Evolutionary conservation across 2,797 vertebrate genomes (phyloP).

Genomic region (Tokudaia tokunoshimensis): DNA sequence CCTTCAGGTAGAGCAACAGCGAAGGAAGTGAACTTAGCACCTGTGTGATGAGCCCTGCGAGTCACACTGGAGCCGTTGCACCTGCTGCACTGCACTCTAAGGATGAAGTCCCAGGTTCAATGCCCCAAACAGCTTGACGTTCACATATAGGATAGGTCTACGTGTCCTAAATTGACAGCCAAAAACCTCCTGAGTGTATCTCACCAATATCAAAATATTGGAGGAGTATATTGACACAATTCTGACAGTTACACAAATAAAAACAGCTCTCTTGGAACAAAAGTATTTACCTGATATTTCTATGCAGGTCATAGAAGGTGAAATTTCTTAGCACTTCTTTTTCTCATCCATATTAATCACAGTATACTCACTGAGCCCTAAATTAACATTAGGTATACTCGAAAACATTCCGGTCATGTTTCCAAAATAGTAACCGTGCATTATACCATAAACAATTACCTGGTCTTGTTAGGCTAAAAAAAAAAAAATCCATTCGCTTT

Average conservation of each 20-base stretch:
- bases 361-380: conserved; percentile 79
- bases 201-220: conserved; percentile 76
- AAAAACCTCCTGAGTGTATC: conserved; percentile 66
- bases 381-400: conserved; percentile 79
- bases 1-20: conserved; percentile 43
- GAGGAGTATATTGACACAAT: conserved; percentile 59
- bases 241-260: conserved; percentile 62
- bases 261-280: conserved; percentile 57
- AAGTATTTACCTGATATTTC: conserved; percentile 83
- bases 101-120: conserved; percentile 53
- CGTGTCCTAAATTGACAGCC: conserved; percentile 58
- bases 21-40: conserved; percentile 64
- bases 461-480: conserved; percentile 70
- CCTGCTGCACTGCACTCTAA: conserved; percentile 35
- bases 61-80: background rate
- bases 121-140: conserved; percentile 12
- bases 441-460: conserved; percentile 76
- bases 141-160: conserved; percentile 5
- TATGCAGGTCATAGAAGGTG: conserved; percentile 73
- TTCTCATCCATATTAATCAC: conserved; percentile 78
- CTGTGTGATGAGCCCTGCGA: background rate
- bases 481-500: conserved; percentile 75
- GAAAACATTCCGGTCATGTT: conserved; percentile 85
- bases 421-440: conserved; percentile 82
- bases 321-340: conserved; percentile 73